Base-by-base conservation (phyloP, 2,888 invertebrate species). In the Piscicola geometra region DNA sequence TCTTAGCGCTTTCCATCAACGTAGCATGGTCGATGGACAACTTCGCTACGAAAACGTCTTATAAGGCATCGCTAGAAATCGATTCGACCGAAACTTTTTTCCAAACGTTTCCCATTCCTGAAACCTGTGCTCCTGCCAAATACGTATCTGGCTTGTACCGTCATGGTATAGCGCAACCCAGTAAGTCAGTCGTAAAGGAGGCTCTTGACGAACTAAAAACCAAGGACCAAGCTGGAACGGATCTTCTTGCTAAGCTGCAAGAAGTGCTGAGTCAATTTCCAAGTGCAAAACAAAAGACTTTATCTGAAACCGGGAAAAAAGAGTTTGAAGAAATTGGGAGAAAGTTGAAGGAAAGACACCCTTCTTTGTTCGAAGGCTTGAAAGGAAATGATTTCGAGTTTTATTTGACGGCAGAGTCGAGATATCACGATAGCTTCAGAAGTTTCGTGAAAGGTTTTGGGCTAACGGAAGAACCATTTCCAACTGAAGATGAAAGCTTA, bases 291-390 rank as follows among this genome's bases (percentile, higher is more conserved):
- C 15, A 56, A 25, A 56, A 56, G 60, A 21, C 25, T 18, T 25
- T 56, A n/a, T 9, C 60, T 5, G 60, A 18, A 18, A 9, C 15
- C 9, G 60, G 60, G 12, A 18, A 18, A 3, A 9, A 18, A 3
- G 60, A 56, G n/a, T n/a, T 56, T 5, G 60, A 56, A 25, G 60
- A 56, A n/a, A 56, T 56, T 15, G 60, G 60, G 3, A 56, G 60
- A 25, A 56, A 56, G 60, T 56, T 56, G 60, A 56, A 56, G 25
- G 5, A 15, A 25, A n/a, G n/a, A 25, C 60, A 56, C 60, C 60
- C 21, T 25, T 3, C 3, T 3, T 56, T 56, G 60, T 56, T 56
- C n/a, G 60, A 18, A 56, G 60, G n/a, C 15, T 56, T 25, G 3
- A 56, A 25, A 56, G 60, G n/a, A 18, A 21, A 56, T 5, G 21